Percentiles rank a stretch among this genome's conserved stretches.
phyloP scores from a whole-genome alignment of 2,888 invertebrate genomes.

The Girardia tigrina region DNA sequence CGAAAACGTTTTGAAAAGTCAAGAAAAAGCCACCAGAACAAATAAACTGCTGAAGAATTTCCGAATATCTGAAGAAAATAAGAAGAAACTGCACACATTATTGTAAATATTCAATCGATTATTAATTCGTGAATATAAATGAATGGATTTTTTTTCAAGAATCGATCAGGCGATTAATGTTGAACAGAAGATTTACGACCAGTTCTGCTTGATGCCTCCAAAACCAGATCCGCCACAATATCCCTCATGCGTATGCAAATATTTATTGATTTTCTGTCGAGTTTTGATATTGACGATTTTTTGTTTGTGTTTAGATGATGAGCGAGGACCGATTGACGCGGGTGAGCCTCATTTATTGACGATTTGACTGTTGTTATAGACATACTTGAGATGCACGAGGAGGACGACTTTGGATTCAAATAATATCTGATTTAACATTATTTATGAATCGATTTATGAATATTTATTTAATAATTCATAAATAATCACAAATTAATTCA shows the following conservation, averaged over 20 bases:
- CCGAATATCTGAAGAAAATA: not conserved
- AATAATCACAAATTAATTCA: no score
- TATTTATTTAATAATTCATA: no score
- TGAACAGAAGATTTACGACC: slow-evolving; percentile 42
- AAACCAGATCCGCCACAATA: slow-evolving; percentile 40
- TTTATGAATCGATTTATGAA: no score
- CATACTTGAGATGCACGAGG: no score
- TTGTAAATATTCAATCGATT: not conserved
- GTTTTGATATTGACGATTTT: not conserved
- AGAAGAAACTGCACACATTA: slow-evolving; percentile 7
- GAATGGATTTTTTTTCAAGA: slow-evolving; percentile 41
- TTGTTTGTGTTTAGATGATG: slow-evolving; percentile 44
- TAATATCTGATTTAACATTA: no score
- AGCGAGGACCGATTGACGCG: slow-evolving; percentile 46
- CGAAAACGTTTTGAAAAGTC: not conserved
- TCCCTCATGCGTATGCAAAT: slow-evolving; percentile 43
- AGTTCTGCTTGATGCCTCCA: slow-evolving; percentile 39
- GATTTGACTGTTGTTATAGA: no score
- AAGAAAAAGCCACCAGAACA: not conserved
- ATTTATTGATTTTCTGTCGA: not conserved
- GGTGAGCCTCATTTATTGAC: no score
- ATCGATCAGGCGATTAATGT: slow-evolving; percentile 45
- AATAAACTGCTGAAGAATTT: not conserved
- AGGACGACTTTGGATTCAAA: no score
- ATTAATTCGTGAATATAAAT: not conserved